phyloP scores from a whole-genome alignment of 2,113 vertebrate genomes.

The Petrocephalus microphthalmus region DNA sequence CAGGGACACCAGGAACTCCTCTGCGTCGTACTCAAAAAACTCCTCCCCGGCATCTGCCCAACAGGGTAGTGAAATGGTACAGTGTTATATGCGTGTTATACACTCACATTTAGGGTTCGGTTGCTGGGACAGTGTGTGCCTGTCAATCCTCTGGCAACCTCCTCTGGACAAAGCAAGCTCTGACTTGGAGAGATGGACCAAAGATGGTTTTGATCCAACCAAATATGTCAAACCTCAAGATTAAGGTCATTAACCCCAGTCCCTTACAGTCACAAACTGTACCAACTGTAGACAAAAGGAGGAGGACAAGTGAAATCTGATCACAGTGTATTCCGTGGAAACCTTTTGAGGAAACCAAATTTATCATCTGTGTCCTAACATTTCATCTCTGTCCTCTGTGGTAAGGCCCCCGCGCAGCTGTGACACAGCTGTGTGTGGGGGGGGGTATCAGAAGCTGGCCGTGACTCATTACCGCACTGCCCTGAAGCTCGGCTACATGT shows the following conservation, averaged over 20 bases:
- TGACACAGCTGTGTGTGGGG: conserved; percentile 3
- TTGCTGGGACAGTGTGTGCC: not conserved
- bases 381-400: not conserved
- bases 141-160: not conserved
- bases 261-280: not conserved
- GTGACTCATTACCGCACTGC: not conserved
- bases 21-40: conserved; percentile 93
- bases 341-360: not conserved
- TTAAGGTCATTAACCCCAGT: not conserved
- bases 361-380: not conserved
- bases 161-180: not conserved
- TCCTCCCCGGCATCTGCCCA: conserved; percentile 81
- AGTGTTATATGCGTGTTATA: not conserved
- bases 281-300: not conserved
- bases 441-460: not conserved
- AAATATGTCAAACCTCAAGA: not conserved
- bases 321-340: not conserved
- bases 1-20: conserved; percentile 94
- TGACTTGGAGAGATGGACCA: not conserved
- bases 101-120: not conserved
- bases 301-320: not conserved
- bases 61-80: conserved; percentile 7
- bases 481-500: not conserved
- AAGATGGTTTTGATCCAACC: not conserved
- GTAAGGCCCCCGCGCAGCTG: not conserved